Percentiles rank a stretch among this genome's conserved stretches.
phyloP scores from a whole-genome alignment of 2,113 vertebrate genomes.

The Macaca nemestrina region DNA sequence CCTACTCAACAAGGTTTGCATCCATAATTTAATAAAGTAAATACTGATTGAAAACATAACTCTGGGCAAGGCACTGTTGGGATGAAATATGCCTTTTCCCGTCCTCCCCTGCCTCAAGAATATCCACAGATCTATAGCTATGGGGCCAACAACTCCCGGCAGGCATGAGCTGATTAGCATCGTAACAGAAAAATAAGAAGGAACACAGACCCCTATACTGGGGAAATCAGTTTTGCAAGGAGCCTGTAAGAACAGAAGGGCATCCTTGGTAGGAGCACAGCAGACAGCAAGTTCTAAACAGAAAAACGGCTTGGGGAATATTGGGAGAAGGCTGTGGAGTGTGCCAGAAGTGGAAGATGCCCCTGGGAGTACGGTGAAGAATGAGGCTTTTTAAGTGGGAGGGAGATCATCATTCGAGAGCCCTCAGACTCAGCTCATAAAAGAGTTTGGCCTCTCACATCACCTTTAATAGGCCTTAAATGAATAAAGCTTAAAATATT shows the following conservation, averaged over 20 bases:
- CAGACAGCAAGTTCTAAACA: neutral
- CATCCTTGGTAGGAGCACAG: neutral
- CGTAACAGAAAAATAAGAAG: neutral
- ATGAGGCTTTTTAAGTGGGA: neutral
- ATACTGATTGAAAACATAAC: neutral
- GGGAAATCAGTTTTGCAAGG: neutral
- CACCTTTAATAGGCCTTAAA: neutral
- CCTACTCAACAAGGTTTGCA: neutral
- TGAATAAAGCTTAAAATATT: neutral
- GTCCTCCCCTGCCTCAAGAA: neutral
- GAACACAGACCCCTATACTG: neutral
- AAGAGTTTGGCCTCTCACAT: neutral
- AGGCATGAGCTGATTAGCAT: neutral
- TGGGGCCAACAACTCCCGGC: neutral
- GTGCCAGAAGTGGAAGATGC: neutral
- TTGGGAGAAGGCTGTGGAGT: neutral
- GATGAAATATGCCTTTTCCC: neutral
- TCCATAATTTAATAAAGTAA: conserved; percentile 33
- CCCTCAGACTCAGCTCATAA: neutral
- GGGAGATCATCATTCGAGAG: neutral
- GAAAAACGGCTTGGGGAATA: neutral
- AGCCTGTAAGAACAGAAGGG: neutral
- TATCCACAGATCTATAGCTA: neutral
- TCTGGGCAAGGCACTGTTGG: neutral
- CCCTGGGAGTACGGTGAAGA: neutral